These are phyloP conservation scores for Aphidius ervi DNA, from an alignment of 1,140 invertebrate genomes.

Conservation along the genomic window DNA sequence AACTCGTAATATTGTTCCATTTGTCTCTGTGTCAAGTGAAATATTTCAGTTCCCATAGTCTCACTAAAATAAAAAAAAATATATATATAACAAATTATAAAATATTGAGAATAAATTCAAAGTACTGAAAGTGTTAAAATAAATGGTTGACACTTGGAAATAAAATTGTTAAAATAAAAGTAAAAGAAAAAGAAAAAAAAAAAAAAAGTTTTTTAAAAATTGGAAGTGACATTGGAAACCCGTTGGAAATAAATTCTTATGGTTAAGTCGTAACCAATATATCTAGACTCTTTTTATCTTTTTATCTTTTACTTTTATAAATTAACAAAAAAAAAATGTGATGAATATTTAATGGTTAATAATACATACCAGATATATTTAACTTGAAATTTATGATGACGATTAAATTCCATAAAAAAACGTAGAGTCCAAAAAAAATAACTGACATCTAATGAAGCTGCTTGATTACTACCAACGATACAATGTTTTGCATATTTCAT, in stretches of 20 bases:
- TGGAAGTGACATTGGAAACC: conserved; percentile 9
- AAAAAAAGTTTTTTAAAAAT: conserved; percentile 5
- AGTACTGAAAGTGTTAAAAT: conserved; percentile 17
- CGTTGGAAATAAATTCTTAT: conserved; percentile 11
- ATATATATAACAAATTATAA: conserved; percentile 16
- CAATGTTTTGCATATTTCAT: conserved; percentile 73
- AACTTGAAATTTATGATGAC: conserved; percentile 77
- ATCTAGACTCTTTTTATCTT: conserved; percentile 7
- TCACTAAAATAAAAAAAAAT: conserved; percentile 60
- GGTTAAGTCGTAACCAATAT: neutral
- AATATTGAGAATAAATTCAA: conserved; percentile 22
- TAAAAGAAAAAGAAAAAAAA: too few relatives aligned
- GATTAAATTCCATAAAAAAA: conserved; percentile 98
- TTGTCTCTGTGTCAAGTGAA: conserved; percentile 90
- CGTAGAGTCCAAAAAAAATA: conserved; percentile 91
- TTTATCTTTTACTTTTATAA: neutral
- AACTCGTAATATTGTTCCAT: conserved; percentile 87
- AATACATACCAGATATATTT: conserved; percentile 77
- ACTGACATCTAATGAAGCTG: conserved; percentile 73
- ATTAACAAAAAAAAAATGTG: too few relatives aligned
- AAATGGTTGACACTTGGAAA: conserved; percentile 13
- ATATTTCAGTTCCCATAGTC: conserved; percentile 82
- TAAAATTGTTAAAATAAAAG: neutral
- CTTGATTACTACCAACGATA: conserved; percentile 34
- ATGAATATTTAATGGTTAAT: conserved; percentile 9